Base-by-base conservation (phyloP, 2,113 vertebrate genomes). In the Corythornis vintsioides region DNA sequence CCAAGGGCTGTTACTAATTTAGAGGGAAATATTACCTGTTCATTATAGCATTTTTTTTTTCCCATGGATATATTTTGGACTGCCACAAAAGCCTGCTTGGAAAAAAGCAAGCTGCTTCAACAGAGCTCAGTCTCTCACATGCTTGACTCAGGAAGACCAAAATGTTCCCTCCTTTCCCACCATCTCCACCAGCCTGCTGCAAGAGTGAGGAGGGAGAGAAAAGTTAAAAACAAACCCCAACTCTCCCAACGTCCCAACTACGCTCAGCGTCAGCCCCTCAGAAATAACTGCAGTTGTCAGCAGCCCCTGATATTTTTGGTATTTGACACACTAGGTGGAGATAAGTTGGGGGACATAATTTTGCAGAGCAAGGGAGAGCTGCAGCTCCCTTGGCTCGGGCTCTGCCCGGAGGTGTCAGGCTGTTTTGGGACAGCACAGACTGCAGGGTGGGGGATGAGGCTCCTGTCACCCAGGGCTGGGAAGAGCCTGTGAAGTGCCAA, bases 21-120 rank as follows among this genome's bases (percentile, higher is more conserved):
- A n/a, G n/a, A n/a, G n/a, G n/a, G n/a, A n/a, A n/a, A n/a, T n/a
- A n/a, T n/a, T n/a, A n/a, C n/a, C n/a, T n/a, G n/a, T n/a, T n/a
- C n/a, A n/a, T n/a, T n/a, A n/a, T n/a, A n/a, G n/a, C n/a, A n/a
- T n/a, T n/a, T n/a, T n/a, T n/a, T n/a, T n/a, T n/a, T n/a, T n/a
- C n/a, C n/a, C n/a, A n/a, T n/a, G n/a, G n/a, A n/a, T n/a, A n/a
- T n/a, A n/a, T n/a, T n/a, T n/a, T n/a, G n/a, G n/a, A 3, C 67
- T 63, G 64, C 73, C 90, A 63, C 64, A 63, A 52, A 89, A 55
- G 1, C 3, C 28, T 55, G 28, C 60, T 73, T 73, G 69, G 72
- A 88, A 43, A 70, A 71, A 80, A 45, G 45, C 47, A 94, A 93
- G 50, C 90, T 95, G 79, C 93, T 82, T 9, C 38, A 11, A 11